Evolutionary conservation across 2,113 vertebrate species (phyloP), one percentile per base, ranked within the genome.

Genomic region (Nothoprocta perdicaria): DNA sequence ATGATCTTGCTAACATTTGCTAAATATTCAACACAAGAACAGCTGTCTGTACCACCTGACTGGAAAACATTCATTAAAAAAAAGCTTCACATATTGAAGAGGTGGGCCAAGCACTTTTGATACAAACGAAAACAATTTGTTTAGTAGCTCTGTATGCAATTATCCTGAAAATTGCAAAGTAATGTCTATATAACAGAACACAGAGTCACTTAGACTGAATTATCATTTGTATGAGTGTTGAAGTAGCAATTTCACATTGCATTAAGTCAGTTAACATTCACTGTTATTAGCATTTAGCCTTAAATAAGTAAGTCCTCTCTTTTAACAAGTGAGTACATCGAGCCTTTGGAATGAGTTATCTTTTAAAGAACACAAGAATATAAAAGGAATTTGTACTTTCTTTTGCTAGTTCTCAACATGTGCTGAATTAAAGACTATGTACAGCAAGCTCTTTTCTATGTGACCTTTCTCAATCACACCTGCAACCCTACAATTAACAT

Each of bases 251-350:
- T 94, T 95, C 75, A 94, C 35, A 90, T 93, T 92, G 81, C 84
- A 86, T 90, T 95, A 96, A 95, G 73, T 93, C 61, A 92, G 76
- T 92, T 93, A 95, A 93, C 62, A 67, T 80, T 87, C 67, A 94
- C 8, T 94, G 89, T 83, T 92, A 95, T 85, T 62, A 94, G 50
- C 72, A 79, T 72, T 93, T 93, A 77, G 58, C 33, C 55, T 92
- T 95, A 96, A 97, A 76, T 93, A 95, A 91, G 29, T 78, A 95
- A 91, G 29, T 78, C 87, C 62, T 89, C 55, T 87, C n/a, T 89
- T 93, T 93, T 88, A 94, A 74, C 29, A 94, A 95, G 88, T 82
- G 19, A 88, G 72, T 73, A 58, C 12, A 61, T 6, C 67, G n/a
- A 88, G 75, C 46, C 82, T 71, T 80, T 89, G 75, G 93, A 87